Conservation (phyloP, 2,113 vertebrate species). For the Rallus limicola region DNA sequence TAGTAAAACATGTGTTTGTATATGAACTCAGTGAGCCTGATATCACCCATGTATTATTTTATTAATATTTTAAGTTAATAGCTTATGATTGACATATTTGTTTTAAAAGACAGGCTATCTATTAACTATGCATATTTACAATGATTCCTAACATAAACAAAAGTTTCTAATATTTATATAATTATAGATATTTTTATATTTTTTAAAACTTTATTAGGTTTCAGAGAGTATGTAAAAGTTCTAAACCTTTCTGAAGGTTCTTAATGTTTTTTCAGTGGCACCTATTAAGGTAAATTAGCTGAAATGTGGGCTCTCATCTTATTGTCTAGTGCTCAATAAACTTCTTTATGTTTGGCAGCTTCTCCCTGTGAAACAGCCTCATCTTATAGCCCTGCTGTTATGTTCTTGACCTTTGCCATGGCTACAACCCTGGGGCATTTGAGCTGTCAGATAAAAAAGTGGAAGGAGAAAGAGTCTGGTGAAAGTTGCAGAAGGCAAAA, state of each 20-base stretch:
- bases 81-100: not conserved
- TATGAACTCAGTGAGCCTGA: not conserved
- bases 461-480: not conserved
- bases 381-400: slow-evolving; percentile 23
- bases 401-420: slow-evolving; percentile 53
- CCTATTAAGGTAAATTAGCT: not conserved
- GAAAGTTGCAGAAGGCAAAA: slow-evolving; percentile 40
- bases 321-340: not conserved
- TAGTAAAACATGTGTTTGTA: not conserved
- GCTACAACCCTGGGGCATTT: slow-evolving; percentile 12
- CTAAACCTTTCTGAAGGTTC: not conserved
- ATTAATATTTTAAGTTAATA: not conserved
- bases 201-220: not conserved
- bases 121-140: not conserved
- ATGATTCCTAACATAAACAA: not conserved
- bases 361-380: not conserved
- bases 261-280: not conserved
- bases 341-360: slow-evolving; percentile 21
- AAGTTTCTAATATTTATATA: not conserved
- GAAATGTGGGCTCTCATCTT: not conserved
- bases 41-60: not conserved
- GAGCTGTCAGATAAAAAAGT: slow-evolving; percentile 51
- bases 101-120: not conserved
- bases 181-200: not conserved
- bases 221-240: not conserved